Base-by-base conservation (phyloP, 2,888 invertebrate species). In the Rhopalosiphum nymphaeae region DNA sequence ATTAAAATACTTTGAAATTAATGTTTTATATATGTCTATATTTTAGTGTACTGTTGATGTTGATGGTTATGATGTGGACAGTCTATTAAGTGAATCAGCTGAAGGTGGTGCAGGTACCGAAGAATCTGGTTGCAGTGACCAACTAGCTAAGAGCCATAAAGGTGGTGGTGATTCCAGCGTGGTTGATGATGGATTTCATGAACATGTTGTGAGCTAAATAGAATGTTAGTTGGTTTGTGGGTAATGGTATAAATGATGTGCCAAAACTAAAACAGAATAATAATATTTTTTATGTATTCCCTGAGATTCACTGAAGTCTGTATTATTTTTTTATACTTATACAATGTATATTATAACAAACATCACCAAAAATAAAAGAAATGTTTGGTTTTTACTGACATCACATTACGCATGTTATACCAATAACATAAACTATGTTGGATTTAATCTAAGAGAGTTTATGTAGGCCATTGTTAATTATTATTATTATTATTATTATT, bases 131-230 rank as follows among this genome's bases (percentile, higher is more conserved):
- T 90, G 86, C 36, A 94, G 93, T 49, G 93, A 94, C 21, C 93
- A 90, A 61, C 36, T 94, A 26, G 86, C 85, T n/a, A 94, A 90
- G 53, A 94, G 61, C 42, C 93, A 91, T 49, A 94, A 94, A 90
- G 86, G 90, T 53, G 93, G 90, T 61, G 93, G 93, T 21, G 93
- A 94, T 90, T 94, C 56, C 29, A 94, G 61, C 53, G 90, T 94
- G 7, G n/a, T 91, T 53, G 95, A 95, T 44, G 95, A 95, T 89
- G 95, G 95, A 42, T 95, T 95, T 94, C 95, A 95, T 57, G 95
- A 95, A 92, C 94, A 95, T 42, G 53, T 94, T 61, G 36, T 78
- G 90, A 94, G 49, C n/a, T 46, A 61, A 94, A 86, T 10, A 94
- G 90, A 94, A 90, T 94, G 16, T 42, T 57, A 29, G 61, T 85